A percentile compares a stretch with the other conserved stretches of the same genome.
phyloP scores from a whole-genome alignment of 2,113 vertebrate genomes.

The Tor tambroides region DNA sequence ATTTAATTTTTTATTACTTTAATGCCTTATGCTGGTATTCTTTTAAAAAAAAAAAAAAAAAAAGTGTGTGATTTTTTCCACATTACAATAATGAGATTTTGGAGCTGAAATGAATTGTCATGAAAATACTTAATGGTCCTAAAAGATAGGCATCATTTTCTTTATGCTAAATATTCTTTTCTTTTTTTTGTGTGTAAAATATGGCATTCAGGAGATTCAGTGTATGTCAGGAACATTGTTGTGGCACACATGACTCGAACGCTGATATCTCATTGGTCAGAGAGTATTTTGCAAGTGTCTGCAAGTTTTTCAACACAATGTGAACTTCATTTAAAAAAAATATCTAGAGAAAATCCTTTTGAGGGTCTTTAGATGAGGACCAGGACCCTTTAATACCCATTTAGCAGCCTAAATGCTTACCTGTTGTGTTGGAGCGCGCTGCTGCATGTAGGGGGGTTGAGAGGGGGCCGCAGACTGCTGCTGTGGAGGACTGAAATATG shows the following conservation, averaged over 20 bases:
- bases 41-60: too few species aligned
- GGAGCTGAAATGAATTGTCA: background rate
- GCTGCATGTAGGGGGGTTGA: constrained; percentile 86
- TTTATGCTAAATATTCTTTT: background rate
- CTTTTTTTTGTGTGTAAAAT: background rate
- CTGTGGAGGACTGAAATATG: constrained; percentile 90
- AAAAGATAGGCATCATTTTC: background rate
- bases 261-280: background rate
- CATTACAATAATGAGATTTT: background rate
- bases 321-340: background rate
- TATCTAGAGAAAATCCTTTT: background rate
- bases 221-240: too few species aligned
- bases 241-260: background rate
- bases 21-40: too few species aligned
- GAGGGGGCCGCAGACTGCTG: constrained; percentile 85
- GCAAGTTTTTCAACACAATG: background rate
- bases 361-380: background rate
- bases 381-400: background rate
- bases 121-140: background rate
- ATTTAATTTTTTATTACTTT: too few species aligned
- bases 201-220: background rate
- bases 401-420: constrained; percentile 70
- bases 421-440: constrained; percentile 88
- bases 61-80: background rate
- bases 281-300: background rate